Evolutionary conservation across 2,797 vertebrate genomes (phyloP).

Genomic region (Melanotaenia nigrans): DNA sequence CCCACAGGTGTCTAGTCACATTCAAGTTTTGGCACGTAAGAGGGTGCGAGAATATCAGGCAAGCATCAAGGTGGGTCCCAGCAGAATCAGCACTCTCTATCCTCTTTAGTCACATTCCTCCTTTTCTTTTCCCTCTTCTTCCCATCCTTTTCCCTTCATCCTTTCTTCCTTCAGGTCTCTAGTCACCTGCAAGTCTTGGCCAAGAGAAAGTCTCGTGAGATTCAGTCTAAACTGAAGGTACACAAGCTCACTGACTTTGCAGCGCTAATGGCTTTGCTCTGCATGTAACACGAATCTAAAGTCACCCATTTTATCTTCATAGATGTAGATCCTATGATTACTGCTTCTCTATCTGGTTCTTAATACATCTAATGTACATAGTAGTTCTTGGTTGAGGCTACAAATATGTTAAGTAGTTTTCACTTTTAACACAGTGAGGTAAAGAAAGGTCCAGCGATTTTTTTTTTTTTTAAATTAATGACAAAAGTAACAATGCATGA

Average conservation of each 20-base stretch:
- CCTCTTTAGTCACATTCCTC: conserved; percentile 80
- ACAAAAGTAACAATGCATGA: conserved; percentile 8
- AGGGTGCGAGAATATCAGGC: conserved; percentile 98
- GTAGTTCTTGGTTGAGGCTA: neutral
- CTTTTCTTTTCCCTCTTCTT: conserved; percentile 67
- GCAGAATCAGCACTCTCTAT: conserved; percentile 53
- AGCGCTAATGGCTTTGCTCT: conserved; percentile 53
- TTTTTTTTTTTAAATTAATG: neutral
- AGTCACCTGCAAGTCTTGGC: conserved; percentile 99
- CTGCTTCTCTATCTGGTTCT: conserved; percentile 11
- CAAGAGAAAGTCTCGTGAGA: conserved; percentile 97
- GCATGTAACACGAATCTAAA: conserved; percentile 42
- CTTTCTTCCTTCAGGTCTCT: conserved; percentile 94
- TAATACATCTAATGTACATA: neutral
- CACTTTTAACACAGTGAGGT: neutral
- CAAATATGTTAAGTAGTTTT: neutral
- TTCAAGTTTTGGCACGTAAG: conserved; percentile 99
- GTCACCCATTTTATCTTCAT: conserved; percentile 16
- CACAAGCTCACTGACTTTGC: conserved; percentile 68
- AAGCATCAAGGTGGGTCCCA: conserved; percentile 94
- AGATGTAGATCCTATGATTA: conserved; percentile 3
- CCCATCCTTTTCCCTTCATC: conserved; percentile 69
- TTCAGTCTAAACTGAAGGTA: conserved; percentile 99
- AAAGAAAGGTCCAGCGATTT: neutral
- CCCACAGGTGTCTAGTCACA: conserved; percentile 97